Percentiles rank a stretch among this genome's conserved stretches.
Conservation (phyloP, 2,888 invertebrate genomes). For the Eremobia ochroleuca region DNA sequence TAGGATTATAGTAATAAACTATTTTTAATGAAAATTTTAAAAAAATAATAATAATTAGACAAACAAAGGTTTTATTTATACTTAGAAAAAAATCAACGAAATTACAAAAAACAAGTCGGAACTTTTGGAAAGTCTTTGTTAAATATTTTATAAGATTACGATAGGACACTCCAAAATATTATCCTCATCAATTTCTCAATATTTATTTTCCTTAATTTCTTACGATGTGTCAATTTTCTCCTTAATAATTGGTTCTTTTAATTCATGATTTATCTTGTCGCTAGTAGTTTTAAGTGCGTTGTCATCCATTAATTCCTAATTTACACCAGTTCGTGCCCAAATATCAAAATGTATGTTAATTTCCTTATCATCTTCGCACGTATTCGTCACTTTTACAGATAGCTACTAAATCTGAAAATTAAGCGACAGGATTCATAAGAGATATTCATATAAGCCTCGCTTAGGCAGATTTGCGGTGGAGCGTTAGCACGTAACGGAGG, state of each 20-base stretch:
- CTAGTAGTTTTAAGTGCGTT: conserved; percentile 26
- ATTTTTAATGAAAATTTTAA: no score
- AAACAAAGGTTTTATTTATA: no score
- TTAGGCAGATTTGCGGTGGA: conserved; percentile 56
- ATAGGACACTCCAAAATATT: conserved; percentile 14
- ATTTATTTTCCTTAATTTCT: conserved; percentile 18
- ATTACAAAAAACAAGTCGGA: no score
- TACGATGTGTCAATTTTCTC: background rate
- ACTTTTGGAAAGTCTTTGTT: no score
- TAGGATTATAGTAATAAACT: no score
- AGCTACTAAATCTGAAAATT: conserved; percentile 48
- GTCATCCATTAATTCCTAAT: conserved; percentile 28
- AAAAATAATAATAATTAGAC: no score
- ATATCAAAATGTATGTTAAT: conserved; percentile 60
- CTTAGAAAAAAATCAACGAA: no score
- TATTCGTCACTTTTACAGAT: conserved; percentile 40
- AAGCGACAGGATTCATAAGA: conserved; percentile 50
- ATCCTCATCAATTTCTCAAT: conserved; percentile 12
- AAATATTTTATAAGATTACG: conserved; percentile 33
- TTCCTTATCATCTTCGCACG: conserved; percentile 37
- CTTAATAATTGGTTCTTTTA: background rate
- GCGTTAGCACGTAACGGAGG: conserved; percentile 57
- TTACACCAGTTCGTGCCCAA: conserved; percentile 30
- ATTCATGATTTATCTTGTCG: conserved; percentile 7
- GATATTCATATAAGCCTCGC: conserved; percentile 52